phyloP scores from a whole-genome alignment of 2,888 invertebrate genomes.

The Xanthorhoe designata region DNA sequence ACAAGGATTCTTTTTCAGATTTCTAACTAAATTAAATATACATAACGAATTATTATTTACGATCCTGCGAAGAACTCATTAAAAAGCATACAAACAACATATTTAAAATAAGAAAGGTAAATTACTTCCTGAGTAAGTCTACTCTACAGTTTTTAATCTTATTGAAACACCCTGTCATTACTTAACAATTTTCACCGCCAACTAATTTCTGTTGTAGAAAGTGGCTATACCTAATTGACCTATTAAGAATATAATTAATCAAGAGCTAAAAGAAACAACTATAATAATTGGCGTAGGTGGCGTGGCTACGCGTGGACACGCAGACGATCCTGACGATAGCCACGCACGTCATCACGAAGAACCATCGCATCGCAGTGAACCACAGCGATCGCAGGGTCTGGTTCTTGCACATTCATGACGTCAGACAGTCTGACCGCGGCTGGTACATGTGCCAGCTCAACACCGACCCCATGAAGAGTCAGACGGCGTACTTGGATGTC shows the following conservation, averaged over 20 bases:
- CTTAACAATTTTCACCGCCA: too few species aligned
- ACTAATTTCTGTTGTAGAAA: too few species aligned
- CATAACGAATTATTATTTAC: too few species aligned
- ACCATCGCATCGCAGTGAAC: conserved; percentile 93
- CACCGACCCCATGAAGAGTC: conserved; percentile 97
- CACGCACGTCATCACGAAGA: conserved; percentile 95
- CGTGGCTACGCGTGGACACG: conserved; percentile 96
- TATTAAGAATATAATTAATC: background rate
- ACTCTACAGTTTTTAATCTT: too few species aligned
- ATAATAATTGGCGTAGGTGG: conserved; percentile 86
- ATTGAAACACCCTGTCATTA: too few species aligned
- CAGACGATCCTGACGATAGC: conserved; percentile 97
- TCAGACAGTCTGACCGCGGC: conserved; percentile 93
- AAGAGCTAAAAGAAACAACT: background rate
- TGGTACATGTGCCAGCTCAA: conserved; percentile 98
- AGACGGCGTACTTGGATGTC: conserved; percentile 94
- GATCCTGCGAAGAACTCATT: too few species aligned
- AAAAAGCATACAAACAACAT: too few species aligned
- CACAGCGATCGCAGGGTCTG: conserved; percentile 94
- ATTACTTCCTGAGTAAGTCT: too few species aligned
- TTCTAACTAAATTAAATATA: too few species aligned
- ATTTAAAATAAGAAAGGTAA: too few species aligned
- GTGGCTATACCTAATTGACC: background rate
- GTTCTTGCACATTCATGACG: conserved; percentile 94
- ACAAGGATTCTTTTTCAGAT: too few species aligned